These are phyloP conservation scores for Paratilapia polleni DNA, from an alignment of 2,113 vertebrate genomes.

Conservation along the genomic window DNA sequence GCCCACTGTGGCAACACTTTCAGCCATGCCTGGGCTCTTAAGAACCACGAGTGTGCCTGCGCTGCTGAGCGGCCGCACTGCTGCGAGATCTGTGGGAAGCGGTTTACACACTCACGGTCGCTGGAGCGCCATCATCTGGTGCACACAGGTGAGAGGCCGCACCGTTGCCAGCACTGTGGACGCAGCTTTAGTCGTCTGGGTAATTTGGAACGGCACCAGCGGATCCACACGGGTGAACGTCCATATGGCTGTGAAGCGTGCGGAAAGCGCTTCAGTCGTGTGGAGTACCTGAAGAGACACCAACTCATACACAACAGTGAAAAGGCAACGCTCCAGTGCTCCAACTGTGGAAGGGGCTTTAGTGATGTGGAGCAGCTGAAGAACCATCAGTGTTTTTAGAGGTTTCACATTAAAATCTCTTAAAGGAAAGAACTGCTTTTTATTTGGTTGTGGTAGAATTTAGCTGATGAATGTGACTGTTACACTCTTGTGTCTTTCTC, in stretches of 20 bases:
- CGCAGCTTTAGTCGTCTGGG: conserved; percentile 84
- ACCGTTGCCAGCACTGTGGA: conserved; percentile 81
- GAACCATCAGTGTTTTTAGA: conserved; percentile 80
- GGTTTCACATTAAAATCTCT: neutral
- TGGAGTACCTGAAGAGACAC: conserved; percentile 86
- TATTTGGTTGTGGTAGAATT: conserved; percentile 26
- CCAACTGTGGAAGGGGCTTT: conserved; percentile 83
- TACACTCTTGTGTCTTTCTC: conserved; percentile 17
- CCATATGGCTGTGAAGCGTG: conserved; percentile 85
- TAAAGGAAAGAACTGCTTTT: neutral
- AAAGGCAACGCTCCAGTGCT: conserved; percentile 78
- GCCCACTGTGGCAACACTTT: conserved; percentile 87
- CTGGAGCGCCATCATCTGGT: conserved; percentile 93
- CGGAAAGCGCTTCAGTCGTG: conserved; percentile 87
- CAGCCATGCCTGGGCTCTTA: conserved; percentile 88
- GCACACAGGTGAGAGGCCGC: conserved; percentile 88
- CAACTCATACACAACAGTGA: conserved; percentile 80
- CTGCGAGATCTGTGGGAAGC: conserved; percentile 90
- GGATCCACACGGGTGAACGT: conserved; percentile 84
- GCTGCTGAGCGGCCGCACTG: conserved; percentile 88
- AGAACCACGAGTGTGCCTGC: conserved; percentile 90
- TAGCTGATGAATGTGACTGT: conserved; percentile 30
- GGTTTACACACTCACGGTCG: conserved; percentile 91
- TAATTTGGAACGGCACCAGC: conserved; percentile 85
- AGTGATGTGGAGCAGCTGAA: conserved; percentile 81